Evolutionary conservation across 2,797 vertebrate species (phyloP).

Genomic region (Hemitrygon akajei): DNA sequence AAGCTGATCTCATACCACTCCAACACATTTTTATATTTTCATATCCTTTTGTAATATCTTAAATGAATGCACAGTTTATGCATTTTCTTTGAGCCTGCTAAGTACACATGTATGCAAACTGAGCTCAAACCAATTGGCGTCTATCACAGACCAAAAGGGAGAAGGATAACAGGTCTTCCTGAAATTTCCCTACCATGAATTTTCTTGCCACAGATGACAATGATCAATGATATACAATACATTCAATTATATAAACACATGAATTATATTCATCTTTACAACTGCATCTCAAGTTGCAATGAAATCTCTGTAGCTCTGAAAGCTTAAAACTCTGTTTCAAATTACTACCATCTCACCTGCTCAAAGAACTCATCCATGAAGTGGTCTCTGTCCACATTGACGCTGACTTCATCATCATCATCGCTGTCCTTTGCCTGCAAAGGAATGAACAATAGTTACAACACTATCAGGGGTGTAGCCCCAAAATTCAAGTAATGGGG

Average conservation of each 20-base stretch:
- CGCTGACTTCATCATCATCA: conserved; percentile 82
- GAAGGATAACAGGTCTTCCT: too few relatives aligned
- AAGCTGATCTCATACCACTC: neutral
- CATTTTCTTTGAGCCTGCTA: too few relatives aligned
- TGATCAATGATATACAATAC: too few relatives aligned
- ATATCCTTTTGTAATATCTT: neutral
- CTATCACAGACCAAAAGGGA: too few relatives aligned
- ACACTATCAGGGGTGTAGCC: neutral
- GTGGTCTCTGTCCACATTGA: conserved; percentile 79
- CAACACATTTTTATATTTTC: neutral
- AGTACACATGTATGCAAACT: too few relatives aligned
- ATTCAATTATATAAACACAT: too few relatives aligned
- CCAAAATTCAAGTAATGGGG: neutral
- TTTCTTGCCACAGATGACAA: too few relatives aligned
- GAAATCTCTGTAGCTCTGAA: neutral
- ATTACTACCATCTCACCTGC: conserved; percentile 67
- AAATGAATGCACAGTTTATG: too few relatives aligned
- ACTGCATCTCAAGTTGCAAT: neutral
- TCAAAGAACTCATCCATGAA: conserved; percentile 98
- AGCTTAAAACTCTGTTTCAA: neutral
- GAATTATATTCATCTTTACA: neutral
- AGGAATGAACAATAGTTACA: neutral
- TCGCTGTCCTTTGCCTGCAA: conserved; percentile 82
- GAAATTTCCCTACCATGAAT: too few relatives aligned
- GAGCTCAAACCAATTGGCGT: too few relatives aligned